Evolutionary conservation across 2,113 vertebrate species (phyloP), one percentile per base, ranked within the genome.

Genomic region (Clupea harengus): DNA sequence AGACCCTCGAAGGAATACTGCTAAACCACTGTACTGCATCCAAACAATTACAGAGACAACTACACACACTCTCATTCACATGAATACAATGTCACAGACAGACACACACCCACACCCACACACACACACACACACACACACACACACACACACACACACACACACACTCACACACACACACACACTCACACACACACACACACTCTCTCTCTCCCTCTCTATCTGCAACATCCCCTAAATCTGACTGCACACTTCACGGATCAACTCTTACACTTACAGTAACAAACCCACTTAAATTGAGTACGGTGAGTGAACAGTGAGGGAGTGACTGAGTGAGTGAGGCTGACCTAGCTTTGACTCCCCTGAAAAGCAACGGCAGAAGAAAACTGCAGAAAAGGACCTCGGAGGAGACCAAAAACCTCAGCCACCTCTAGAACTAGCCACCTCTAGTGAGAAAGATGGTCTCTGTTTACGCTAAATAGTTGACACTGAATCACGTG

Each of bases 41-140:
- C 64, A 72, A 72, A 72, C 28, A 72, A 72, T 28, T 25, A 72
- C 64, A 72, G 8, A 72, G 64, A 32, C 64, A 72, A 32, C 64
- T 72, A 72, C n/a, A 72, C 28, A 28, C 64, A 28, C 64, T 32
- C 64, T 13, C 28, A 32, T 32, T 72, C 64, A 72, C 64, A 72
- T 72, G n/a, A 72, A 25, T 72, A 72, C 64, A 72, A 32, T 32
- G 64, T 72, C 8, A 82, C 49, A 45, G 50, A 83, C 50, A 64
- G 10, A 72, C 64, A 28, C 25, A 11, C 50, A 83, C 50, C 83
- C 39, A 81, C 52, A 13, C 81, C 4, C 18, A 81, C 47, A 57
- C 81, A 32, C 39, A 39, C 80, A 64, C 52, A 22, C 44, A 82
- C 32, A 83, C 45, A 60, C 15, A 83, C 11, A 54, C 2, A 54